These are phyloP conservation scores for Sipha maydis DNA, from an alignment of 2,888 invertebrate species.

Conservation along the genomic window DNA sequence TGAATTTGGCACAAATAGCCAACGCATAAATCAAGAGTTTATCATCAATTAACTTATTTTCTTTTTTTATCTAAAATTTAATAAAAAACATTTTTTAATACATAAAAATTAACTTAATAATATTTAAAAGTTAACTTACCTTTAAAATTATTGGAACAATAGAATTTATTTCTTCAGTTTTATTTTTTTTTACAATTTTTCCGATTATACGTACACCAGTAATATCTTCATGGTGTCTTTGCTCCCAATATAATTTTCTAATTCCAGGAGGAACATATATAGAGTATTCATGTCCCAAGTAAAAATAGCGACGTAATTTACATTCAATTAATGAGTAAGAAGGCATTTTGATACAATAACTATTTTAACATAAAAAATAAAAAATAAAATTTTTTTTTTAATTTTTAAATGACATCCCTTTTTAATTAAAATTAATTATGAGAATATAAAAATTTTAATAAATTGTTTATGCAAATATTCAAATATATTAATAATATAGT, in stretches of 20 bases:
- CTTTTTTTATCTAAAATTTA: slow-evolving; percentile 44
- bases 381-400: too few species aligned
- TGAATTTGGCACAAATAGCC: slow-evolving; percentile 42
- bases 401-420: too few species aligned
- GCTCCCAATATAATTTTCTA: not conserved
- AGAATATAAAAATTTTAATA: too few species aligned
- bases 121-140: not conserved
- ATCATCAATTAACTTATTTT: slow-evolving; percentile 50
- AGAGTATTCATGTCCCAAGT: slow-evolving; percentile 46
- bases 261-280: slow-evolving; percentile 41
- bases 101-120: not conserved
- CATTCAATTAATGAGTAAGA: slow-evolving; percentile 39
- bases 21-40: slow-evolving; percentile 34
- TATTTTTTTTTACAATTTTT: slow-evolving; percentile 55
- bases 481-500: too few species aligned
- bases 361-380: not conserved
- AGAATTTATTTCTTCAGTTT: slow-evolving; percentile 46
- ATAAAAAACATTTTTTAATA: not conserved
- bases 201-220: slow-evolving; percentile 44
- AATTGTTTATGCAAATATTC: too few species aligned
- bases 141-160: slow-evolving; percentile 54
- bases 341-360: not conserved
- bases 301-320: slow-evolving; percentile 49
- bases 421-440: too few species aligned
- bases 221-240: slow-evolving; percentile 6